Conservation (phyloP, 1,140 invertebrate species). For the Polypedilum vanderplanki region DNA sequence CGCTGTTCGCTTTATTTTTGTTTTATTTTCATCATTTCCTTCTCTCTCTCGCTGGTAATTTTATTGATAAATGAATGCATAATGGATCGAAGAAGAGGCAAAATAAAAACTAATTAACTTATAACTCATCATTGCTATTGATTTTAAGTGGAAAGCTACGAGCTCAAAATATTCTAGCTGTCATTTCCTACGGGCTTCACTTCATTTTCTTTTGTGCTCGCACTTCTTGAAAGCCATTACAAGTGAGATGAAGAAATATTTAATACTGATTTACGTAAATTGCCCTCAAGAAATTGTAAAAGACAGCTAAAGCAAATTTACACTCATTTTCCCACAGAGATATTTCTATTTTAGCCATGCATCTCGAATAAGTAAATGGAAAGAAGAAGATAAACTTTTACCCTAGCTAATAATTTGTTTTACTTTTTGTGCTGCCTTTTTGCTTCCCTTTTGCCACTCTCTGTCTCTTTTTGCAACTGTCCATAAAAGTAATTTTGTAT, state of each 20-base stretch:
- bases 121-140: neutral
- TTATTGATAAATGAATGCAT: no score
- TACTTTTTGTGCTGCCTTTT: no score
- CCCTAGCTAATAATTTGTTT: neutral
- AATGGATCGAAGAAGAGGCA: neutral
- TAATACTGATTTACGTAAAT: neutral
- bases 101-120: neutral
- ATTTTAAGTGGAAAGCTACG: neutral
- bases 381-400: neutral
- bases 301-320: neutral
- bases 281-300: conserved; percentile 2
- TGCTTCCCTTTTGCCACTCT: no score
- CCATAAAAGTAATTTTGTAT: neutral
- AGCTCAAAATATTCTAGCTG: no score
- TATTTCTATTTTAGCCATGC: neutral
- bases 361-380: neutral
- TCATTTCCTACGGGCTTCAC: neutral
- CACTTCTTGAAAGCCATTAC: neutral
- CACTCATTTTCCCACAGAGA: neutral
- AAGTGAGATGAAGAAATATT: neutral
- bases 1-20: no score
- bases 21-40: neutral
- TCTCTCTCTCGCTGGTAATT: no score
- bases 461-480: neutral
- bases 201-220: no score